These are phyloP conservation scores for Venusia cambrica DNA, from an alignment of 2,888 invertebrate genomes.

Conservation along the genomic window DNA sequence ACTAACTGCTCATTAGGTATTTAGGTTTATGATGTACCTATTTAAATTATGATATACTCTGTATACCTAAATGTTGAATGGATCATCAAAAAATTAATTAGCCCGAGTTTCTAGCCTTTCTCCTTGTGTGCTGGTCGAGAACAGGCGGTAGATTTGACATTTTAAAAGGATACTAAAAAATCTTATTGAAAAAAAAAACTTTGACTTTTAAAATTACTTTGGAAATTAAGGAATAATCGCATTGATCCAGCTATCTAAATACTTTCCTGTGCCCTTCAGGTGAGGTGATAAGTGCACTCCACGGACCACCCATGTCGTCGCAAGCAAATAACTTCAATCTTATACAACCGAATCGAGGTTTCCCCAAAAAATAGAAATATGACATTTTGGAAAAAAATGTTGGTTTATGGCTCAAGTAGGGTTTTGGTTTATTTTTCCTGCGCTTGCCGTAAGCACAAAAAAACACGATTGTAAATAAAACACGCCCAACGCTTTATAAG, in stretches of 20 bases:
- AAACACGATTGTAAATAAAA: constrained; percentile 14
- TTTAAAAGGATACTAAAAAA: too few species aligned
- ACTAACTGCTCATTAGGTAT: too few species aligned
- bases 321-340: constrained; percentile 31
- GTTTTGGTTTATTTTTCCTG: constrained; percentile 15
- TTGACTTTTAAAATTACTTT: too few species aligned
- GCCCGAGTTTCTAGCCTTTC: too few species aligned
- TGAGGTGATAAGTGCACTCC: constrained; percentile 46
- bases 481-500: too few species aligned
- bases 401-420: constrained; percentile 15
- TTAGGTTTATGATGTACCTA: too few species aligned
- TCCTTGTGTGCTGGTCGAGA: too few species aligned
- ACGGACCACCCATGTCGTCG: constrained; percentile 54
- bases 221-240: neutral
- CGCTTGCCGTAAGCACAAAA: constrained; percentile 5
- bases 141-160: too few species aligned
- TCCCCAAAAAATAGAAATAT: constrained; percentile 27
- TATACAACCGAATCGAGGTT: constrained; percentile 48
- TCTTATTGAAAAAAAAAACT: too few species aligned
- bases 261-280: constrained; percentile 12
- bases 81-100: too few species aligned
- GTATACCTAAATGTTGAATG: too few species aligned
- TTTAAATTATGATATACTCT: too few species aligned
- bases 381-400: constrained; percentile 29
- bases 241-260: constrained; percentile 12